Evolutionary conservation across 2,888 invertebrate species (phyloP).

Genomic region (Cyrtodaria siliqua): DNA sequence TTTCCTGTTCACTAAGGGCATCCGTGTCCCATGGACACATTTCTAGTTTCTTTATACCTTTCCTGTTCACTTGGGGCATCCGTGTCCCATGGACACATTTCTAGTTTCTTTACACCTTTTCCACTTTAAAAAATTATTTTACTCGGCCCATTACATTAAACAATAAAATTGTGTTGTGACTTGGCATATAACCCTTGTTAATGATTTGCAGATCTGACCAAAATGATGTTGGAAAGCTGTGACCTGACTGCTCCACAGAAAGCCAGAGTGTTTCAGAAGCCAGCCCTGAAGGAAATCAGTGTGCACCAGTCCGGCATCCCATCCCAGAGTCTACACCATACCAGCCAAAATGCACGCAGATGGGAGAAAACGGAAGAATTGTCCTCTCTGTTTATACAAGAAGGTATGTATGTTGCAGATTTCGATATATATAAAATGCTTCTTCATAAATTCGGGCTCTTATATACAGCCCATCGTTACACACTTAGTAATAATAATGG

Average conservation of each 20-base stretch:
- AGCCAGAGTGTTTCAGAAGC: constrained; percentile 81
- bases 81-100: no score
- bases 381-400: constrained; percentile 73
- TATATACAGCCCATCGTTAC: not conserved
- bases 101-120: no score
- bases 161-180: no score
- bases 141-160: no score
- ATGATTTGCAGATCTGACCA: constrained; percentile 76
- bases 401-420: constrained; percentile 63
- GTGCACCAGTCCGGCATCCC: constrained; percentile 13
- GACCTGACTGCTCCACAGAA: constrained; percentile 81
- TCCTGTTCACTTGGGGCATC: no score
- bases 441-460: not conserved
- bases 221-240: constrained; percentile 84
- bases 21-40: no score
- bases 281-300: constrained; percentile 71
- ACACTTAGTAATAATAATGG: no score
- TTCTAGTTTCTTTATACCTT: no score
- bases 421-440: no score
- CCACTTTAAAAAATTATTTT: no score
- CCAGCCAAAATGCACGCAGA: constrained; percentile 73
- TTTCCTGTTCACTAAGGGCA: no score
- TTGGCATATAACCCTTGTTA: no score
- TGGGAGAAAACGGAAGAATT: constrained; percentile 74
- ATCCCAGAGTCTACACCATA: constrained; percentile 59